Percentiles rank a stretch among this genome's conserved stretches.
These are phyloP conservation scores for Geopemphigus sp. DNA, from an alignment of 1,140 invertebrate genomes.

Conservation along the genomic window DNA sequence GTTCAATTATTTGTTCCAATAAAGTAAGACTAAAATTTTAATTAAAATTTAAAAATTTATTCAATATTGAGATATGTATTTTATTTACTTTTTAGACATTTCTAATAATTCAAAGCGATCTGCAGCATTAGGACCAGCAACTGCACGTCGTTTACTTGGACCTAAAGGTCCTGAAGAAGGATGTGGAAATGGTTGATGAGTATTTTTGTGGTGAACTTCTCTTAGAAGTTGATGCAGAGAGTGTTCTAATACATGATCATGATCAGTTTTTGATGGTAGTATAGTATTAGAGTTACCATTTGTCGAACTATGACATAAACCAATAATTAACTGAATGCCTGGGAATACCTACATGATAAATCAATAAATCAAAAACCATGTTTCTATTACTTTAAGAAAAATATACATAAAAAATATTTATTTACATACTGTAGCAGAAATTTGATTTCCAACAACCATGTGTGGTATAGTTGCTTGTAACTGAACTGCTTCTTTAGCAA, in stretches of 20 bases:
- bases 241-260: constrained; percentile 94
- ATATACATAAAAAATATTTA: constrained; percentile 17
- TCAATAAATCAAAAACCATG: neutral
- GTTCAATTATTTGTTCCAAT: constrained; percentile 93
- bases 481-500: constrained; percentile 92
- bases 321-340: constrained; percentile 83
- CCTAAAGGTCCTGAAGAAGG: constrained; percentile 88
- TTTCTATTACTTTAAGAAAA: constrained; percentile 31
- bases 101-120: constrained; percentile 82
- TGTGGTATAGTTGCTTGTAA: constrained; percentile 89
- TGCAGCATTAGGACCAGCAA: constrained; percentile 85
- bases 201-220: constrained; percentile 88
- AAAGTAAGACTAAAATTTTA: constrained; percentile 67
- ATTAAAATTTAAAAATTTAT: neutral
- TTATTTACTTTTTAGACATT: constrained; percentile 71
- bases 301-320: constrained; percentile 73
- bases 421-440: constrained; percentile 81
- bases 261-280: constrained; percentile 68
- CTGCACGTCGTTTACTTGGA: constrained; percentile 80
- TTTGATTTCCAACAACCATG: constrained; percentile 95
- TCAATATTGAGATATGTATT: neutral
- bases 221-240: constrained; percentile 89
- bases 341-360: constrained; percentile 71
- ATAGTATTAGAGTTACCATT: constrained; percentile 58
- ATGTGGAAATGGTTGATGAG: constrained; percentile 91